These are phyloP conservation scores for Holothuria scabra DNA, from an alignment of 53 echinoderm and acorn worm genomes.

Conservation along the genomic window DNA sequence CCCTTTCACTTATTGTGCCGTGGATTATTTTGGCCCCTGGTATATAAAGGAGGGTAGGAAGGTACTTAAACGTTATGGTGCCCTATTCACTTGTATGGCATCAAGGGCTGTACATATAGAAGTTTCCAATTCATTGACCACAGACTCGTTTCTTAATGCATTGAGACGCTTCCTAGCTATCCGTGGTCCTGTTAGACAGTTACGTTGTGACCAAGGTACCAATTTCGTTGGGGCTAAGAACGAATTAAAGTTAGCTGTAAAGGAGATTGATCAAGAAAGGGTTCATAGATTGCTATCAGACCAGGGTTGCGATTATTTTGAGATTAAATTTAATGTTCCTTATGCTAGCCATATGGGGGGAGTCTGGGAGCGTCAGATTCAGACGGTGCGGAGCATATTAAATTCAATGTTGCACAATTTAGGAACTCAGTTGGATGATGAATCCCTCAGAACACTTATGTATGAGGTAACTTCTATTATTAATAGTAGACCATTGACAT, in stretches of 20 bases:
- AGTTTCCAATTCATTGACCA: constrained; percentile 28
- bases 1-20: constrained; percentile 52
- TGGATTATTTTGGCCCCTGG: constrained; percentile 58
- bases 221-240: background rate
- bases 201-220: constrained; percentile 22
- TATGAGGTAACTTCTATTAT: no score
- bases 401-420: constrained; percentile 43
- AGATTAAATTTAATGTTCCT: no score
- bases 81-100: background rate
- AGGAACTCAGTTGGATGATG: no score
- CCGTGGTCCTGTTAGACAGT: no score
- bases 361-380: no score
- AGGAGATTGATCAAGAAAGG: no score
- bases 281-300: no score
- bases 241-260: no score
- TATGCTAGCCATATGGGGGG: no score
- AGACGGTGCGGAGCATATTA: no score
- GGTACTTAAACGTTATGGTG: constrained; percentile 45
- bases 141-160: background rate
- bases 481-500: constrained; percentile 34
- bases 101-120: no score
- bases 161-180: constrained; percentile 1
- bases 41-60: constrained; percentile 52
- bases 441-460: no score
- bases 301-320: constrained; percentile 66